A percentile compares a stretch with the other conserved stretches of the same genome.
phyloP scores from a whole-genome alignment of 1,140 invertebrate species.

The Phymastichus coffea region DNA sequence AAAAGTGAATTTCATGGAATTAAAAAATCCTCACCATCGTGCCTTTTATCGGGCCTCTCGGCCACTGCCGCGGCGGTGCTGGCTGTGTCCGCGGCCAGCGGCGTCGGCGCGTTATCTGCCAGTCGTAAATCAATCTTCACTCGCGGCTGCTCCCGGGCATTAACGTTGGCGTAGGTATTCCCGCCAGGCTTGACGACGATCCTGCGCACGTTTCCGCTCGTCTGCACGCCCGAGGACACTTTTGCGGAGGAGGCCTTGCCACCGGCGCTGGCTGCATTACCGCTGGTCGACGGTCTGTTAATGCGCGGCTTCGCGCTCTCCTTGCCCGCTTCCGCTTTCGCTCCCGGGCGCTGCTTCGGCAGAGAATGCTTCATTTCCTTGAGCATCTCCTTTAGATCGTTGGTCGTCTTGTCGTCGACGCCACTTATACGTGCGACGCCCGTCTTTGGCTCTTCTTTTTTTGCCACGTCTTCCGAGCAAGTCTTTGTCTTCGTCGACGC shows the following conservation, averaged over 20 bases:
- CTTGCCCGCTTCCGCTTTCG: not conserved
- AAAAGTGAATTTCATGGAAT: too few species aligned
- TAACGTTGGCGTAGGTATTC: conserved; percentile 34
- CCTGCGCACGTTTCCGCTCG: conserved; percentile 53
- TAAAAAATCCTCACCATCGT: not conserved
- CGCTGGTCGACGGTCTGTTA: conserved; percentile 22
- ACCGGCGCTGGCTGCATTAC: not conserved
- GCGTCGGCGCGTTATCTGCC: not conserved
- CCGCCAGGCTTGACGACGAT: conserved; percentile 36
- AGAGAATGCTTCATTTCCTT: conserved; percentile 70
- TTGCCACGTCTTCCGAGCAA: not conserved
- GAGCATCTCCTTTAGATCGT: conserved; percentile 63
- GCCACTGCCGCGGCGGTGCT: too few species aligned
- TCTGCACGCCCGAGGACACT: conserved; percentile 58
- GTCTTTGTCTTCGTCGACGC: conserved; percentile 4
- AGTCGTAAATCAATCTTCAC: conserved; percentile 6
- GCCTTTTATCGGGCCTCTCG: not conserved
- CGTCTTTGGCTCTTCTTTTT: conserved; percentile 14
- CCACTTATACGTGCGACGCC: conserved; percentile 39
- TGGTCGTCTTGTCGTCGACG: conserved; percentile 53
- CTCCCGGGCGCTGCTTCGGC: conserved; percentile 55
- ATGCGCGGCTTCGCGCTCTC: not conserved
- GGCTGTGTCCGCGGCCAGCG: not conserved
- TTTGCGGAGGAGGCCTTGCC: conserved; percentile 34
- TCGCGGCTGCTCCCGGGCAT: not conserved